Conservation (phyloP, 1,140 invertebrate species). For the Cephus cinctus region DNA sequence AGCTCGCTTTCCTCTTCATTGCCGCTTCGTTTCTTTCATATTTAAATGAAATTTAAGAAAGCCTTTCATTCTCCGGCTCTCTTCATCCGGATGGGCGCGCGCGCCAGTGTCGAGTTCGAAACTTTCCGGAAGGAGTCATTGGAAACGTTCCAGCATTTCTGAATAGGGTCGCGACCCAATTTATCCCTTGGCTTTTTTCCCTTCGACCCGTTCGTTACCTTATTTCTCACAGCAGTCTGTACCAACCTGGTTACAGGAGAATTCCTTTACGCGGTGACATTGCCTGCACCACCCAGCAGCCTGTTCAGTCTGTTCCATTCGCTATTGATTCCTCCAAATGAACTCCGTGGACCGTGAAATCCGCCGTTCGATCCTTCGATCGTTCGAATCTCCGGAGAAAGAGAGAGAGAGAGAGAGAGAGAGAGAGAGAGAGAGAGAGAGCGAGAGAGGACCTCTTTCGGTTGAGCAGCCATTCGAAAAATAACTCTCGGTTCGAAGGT, state of each 20-base stretch:
- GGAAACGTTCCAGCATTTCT: neutral
- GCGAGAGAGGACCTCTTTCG: neutral
- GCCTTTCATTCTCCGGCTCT: neutral
- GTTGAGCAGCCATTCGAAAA: no score
- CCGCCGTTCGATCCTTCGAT: neutral
- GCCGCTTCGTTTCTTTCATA: neutral
- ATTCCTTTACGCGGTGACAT: no score
- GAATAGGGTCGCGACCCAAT: constrained; percentile 22
- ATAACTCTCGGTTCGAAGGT: no score
- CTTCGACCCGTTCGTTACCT: no score
- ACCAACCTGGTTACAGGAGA: no score
- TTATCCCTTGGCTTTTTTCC: constrained; percentile 9
- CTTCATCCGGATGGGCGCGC: no score
- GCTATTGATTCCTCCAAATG: no score
- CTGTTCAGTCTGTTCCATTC: no score
- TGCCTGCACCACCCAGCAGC: no score
- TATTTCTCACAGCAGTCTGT: no score
- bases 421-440: neutral
- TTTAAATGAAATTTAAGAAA: constrained; percentile 12
- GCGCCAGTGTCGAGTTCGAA: neutral
- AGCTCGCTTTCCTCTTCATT: no score
- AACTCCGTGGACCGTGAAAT: neutral
- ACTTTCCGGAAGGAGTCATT: neutral
- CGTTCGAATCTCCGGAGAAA: neutral
- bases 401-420: neutral